Conservation (phyloP, 2,797 vertebrate species). For the Peromyscus eremicus region DNA sequence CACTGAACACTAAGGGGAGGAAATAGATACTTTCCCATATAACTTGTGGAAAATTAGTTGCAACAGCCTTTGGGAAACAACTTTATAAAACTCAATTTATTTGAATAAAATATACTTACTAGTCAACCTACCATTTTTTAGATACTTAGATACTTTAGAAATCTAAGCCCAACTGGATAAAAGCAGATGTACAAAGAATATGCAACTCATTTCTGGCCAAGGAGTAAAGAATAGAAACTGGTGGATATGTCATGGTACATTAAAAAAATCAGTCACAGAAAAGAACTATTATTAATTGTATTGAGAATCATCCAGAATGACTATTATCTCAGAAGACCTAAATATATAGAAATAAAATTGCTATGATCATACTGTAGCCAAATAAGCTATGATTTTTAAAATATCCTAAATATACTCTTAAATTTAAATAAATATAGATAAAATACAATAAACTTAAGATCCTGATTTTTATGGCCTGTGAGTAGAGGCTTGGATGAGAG, state of each 20-base stretch:
- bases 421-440: neutral
- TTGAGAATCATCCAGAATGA: neutral
- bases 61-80: neutral
- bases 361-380: neutral
- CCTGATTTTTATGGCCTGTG: neutral
- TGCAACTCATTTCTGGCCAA: neutral
- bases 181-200: neutral
- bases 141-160: neutral
- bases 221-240: neutral
- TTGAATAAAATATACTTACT: neutral
- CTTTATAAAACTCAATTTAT: neutral
- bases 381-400: neutral
- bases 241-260: accelerated
- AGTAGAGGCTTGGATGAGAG: neutral
- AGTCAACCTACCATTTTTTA: neutral
- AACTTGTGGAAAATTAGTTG: neutral
- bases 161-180: neutral
- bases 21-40: neutral
- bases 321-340: neutral
- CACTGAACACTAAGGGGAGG: neutral
- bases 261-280: neutral
- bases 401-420: neutral
- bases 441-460: neutral
- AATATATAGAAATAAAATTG: neutral
- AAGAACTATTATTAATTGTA: neutral